Evolutionary conservation across 2,888 invertebrate genomes (phyloP), one percentile per base, ranked within the genome.

Genomic region (Neoitamus cyanurus): DNA sequence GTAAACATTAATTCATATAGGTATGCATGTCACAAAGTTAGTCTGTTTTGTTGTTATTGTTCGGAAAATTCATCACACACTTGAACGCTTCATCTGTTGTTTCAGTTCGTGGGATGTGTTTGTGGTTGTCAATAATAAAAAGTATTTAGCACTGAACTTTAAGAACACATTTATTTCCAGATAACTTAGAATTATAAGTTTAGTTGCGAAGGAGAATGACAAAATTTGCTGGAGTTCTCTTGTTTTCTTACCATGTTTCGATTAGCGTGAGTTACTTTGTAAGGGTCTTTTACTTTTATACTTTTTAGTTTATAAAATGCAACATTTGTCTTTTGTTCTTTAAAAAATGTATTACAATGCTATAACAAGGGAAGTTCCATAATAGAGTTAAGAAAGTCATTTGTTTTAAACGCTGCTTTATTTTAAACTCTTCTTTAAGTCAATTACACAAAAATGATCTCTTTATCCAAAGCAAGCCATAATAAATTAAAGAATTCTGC

Each of bases 291-390:
- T 80, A 34, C 31, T 80, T 75, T 31, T 80, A 80, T 34, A 80
- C 68, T 58, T 48, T 58, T 58, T 58, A 58, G 58, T 58, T 25
- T 80, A 80, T 68, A 48, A 80, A 80, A 80, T 80, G 80, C 80
- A 80, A 80, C 68, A 80, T 58, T 80, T 80, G 80, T 80, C 80
- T 80, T 80, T 80, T 80, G 30, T 70, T 70, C 34, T 31, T 58
- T 58, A 80, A 68, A 80, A 80, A 80, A 68, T 58, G 68, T 80
- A 80, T 80, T 80, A 80, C 80, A 80, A 80, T 80, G 80, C 68
- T 80, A 58, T 80, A 48, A 58, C 20, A 80, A 80, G 68, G 48
- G 80, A 58, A 58, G 20, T 48, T 80, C n/a, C 42, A 34, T 68
- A 80, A 80, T 80, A 58, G 58, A 80, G 68, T 80, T 80, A 80